These are phyloP conservation scores for Cottoperca gobio DNA, from an alignment of 2,797 vertebrate species.

Conservation along the genomic window DNA sequence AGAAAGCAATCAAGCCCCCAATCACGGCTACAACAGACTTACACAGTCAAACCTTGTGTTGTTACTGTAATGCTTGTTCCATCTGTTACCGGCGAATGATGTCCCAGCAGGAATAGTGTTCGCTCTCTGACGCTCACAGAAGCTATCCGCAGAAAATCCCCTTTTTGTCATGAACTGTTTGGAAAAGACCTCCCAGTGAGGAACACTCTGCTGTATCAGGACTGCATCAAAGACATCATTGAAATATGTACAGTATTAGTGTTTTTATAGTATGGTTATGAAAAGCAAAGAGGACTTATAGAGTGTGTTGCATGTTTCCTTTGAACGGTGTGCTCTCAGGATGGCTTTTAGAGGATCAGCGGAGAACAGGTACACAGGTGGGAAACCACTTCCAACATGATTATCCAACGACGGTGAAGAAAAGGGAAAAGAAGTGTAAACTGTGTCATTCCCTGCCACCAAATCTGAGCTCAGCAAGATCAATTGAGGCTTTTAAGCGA, in stretches of 20 bases:
- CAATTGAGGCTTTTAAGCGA: not conserved
- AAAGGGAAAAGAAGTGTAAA: not conserved
- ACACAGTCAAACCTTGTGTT: constrained; percentile 42
- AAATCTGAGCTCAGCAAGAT: not conserved
- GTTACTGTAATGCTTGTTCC: constrained; percentile 59
- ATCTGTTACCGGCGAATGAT: constrained; percentile 56
- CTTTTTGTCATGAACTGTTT: constrained; percentile 39
- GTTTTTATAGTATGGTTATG: not conserved
- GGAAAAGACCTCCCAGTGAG: constrained; percentile 35
- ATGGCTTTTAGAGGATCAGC: not conserved
- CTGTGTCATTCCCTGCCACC: not conserved
- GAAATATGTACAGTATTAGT: not conserved
- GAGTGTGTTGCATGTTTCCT: not conserved
- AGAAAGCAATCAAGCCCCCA: constrained; percentile 67
- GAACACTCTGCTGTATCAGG: not conserved
- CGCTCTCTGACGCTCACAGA: constrained; percentile 36
- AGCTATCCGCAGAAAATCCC: constrained; percentile 59
- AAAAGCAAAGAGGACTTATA: not conserved
- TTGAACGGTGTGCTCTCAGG: not conserved
- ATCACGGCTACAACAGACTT: constrained; percentile 64
- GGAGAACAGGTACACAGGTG: not conserved
- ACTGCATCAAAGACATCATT: constrained; percentile 5
- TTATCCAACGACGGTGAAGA: not conserved
- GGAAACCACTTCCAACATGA: not conserved
- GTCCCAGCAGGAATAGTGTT: constrained; percentile 54